Evolutionary conservation across 92 coral and sea anemone species (phyloP).

Genomic region (Hydrozoanthus gracilis): DNA sequence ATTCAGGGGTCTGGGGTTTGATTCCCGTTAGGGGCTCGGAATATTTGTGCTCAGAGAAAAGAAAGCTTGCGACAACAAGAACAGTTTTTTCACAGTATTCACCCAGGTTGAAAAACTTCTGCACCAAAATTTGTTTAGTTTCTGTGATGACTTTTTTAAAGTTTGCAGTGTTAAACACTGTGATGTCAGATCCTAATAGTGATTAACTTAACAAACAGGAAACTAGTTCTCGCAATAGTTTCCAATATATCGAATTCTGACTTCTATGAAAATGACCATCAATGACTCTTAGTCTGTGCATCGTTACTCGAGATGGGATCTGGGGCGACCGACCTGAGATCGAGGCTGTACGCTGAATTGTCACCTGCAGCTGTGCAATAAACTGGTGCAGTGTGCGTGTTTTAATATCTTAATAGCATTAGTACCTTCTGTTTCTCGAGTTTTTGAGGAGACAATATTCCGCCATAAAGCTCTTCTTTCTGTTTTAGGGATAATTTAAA

Average conservation of each 20-base stretch:
- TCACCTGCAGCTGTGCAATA: conserved; percentile 21
- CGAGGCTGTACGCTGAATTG: background rate
- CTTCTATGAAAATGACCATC: no score
- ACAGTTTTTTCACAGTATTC: background rate
- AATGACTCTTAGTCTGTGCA: background rate
- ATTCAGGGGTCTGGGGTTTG: no score
- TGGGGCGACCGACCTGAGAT: background rate
- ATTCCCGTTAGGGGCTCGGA: no score
- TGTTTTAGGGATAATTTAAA: conserved; percentile 46
- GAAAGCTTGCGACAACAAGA: no score
- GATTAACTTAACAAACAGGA: no score
- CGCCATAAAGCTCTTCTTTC: conserved; percentile 51
- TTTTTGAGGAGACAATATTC: conserved; percentile 44
- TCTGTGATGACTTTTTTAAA: no score
- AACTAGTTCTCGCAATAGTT: no score
- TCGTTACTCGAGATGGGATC: background rate
- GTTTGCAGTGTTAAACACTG: no score
- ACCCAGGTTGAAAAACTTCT: background rate
- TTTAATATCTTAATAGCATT: background rate
- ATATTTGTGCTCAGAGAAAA: no score
- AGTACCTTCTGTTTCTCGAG: conserved; percentile 42
- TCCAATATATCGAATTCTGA: no score
- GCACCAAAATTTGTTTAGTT: no score
- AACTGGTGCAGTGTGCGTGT: background rate
- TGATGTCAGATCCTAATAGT: no score